Evolutionary conservation across 2,797 vertebrate genomes (phyloP).

Genomic region (Gallinago stenura): DNA sequence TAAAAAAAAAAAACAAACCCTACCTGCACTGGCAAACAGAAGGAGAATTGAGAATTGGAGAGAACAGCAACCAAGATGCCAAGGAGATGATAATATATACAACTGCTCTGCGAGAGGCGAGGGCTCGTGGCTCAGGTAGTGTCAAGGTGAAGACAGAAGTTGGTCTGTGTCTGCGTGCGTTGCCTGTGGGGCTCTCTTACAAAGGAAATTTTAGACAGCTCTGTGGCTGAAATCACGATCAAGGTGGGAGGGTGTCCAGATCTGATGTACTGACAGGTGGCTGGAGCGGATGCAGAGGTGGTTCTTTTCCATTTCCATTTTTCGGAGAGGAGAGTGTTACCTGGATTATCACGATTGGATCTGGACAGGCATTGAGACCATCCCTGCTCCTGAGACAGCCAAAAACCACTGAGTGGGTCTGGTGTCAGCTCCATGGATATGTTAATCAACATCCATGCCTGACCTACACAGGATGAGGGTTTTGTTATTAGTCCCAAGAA

Average conservation of each 20-base stretch:
- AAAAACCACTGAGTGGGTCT: fast-evolving
- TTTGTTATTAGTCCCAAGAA: not conserved
- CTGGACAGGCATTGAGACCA: not conserved
- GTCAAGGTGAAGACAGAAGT: constrained; percentile 29
- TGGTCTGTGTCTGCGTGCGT: not conserved
- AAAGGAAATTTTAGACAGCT: not conserved
- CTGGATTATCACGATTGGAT: not conserved
- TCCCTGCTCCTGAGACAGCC: not conserved
- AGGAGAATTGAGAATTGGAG: not conserved
- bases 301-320: not conserved
- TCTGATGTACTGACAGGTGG: not conserved
- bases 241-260: not conserved
- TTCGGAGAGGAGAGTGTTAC: not conserved
- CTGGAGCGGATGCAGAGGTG: not conserved
- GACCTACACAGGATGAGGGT: not conserved
- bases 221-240: not conserved
- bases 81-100: not conserved
- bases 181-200: constrained; percentile 10
- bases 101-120: not conserved
- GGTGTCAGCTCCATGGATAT: fast-evolving
- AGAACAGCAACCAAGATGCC: not conserved
- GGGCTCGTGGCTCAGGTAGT: not conserved
- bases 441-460: not conserved
- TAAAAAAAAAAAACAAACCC: not conserved
- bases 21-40: constrained; percentile 15